Base-by-base conservation (phyloP, 2,113 vertebrate genomes). In the Oryzias curvinotus region DNA sequence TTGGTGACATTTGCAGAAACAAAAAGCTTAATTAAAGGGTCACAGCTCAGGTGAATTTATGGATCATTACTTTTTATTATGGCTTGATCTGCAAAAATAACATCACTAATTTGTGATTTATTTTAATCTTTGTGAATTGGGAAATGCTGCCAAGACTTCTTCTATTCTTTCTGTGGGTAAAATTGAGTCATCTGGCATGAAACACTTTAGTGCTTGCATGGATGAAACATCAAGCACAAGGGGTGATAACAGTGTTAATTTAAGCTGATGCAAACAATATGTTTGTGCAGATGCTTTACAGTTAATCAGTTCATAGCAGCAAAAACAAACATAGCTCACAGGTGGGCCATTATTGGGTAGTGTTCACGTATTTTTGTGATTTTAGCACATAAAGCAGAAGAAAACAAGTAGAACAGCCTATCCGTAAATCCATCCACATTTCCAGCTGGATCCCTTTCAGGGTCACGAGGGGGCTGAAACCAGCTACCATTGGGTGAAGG, bases 31-130 rank as follows among this genome's bases (percentile, higher is more conserved):
- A 62, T 80, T 61, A 57, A 60, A 21, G 57, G 62, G 41, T 47
- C 81, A 49, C 57, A 63, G 23, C 15, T 52, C 73, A 84, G 76
- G 70, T 80, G 68, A n/a, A 77, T 80, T 70, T 71, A 62, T 67
- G 55, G 73, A 62, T 62, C 54, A 36, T 75, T 25, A 17, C 10
- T 59, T 72, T 83, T 85, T 75, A 83, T 68, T 56, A 55, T 73
- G 73, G 67, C 71, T 75, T 73, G 44, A 46, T 69, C 57, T 57
- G 57, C 72, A 59, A 65, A 64, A 55, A 77, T 75, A 68, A 62
- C 65, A 65, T 59, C 46, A 54, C 65, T 71, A 78, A 59, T 79
- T 77, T 76, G 47, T 68, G 56, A 66, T 65, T 73, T 73, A 42
- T 55, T 57, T 23, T 12, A 43, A 36, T 56, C 62, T 62, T 4